Evolutionary conservation across 1,140 invertebrate species (phyloP).

Genomic region (Ptiloglossa arizonensis): DNA sequence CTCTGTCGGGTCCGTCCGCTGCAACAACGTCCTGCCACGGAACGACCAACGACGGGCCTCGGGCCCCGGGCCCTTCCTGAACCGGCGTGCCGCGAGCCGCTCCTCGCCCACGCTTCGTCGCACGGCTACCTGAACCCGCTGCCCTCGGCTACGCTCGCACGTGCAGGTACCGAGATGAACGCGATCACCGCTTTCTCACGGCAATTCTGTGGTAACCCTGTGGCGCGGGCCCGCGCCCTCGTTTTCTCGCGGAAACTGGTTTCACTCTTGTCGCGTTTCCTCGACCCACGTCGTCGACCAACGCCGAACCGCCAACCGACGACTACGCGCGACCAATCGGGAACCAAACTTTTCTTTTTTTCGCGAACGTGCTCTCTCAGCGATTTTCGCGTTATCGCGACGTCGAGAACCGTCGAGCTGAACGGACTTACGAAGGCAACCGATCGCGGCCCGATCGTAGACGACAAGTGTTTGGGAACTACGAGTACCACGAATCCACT

Average conservation of each 20-base stretch:
- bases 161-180: constrained; percentile 45
- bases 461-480: too few relatives aligned
- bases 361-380: too few relatives aligned
- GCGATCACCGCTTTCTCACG: constrained; percentile 60
- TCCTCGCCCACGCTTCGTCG: neutral
- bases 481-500: too few relatives aligned
- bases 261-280: neutral
- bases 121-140: constrained; percentile 40
- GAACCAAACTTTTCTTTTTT: too few relatives aligned
- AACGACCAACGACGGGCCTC: neutral
- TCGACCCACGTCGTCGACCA: too few relatives aligned
- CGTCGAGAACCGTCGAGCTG: too few relatives aligned
- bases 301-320: too few relatives aligned
- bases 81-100: constrained; percentile 31
- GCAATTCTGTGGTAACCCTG: constrained; percentile 38
- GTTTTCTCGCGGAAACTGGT: neutral
- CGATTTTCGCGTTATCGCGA: too few relatives aligned
- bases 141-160: constrained; percentile 21
- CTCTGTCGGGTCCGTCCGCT: constrained; percentile 37
- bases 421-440: too few relatives aligned
- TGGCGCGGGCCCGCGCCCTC: constrained; percentile 11
- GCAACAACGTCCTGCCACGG: constrained; percentile 29
- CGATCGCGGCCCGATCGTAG: too few relatives aligned
- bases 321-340: too few relatives aligned
- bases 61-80: constrained; percentile 16